phyloP scores from a whole-genome alignment of 2,888 invertebrate genomes.

The Spialia ferax region DNA sequence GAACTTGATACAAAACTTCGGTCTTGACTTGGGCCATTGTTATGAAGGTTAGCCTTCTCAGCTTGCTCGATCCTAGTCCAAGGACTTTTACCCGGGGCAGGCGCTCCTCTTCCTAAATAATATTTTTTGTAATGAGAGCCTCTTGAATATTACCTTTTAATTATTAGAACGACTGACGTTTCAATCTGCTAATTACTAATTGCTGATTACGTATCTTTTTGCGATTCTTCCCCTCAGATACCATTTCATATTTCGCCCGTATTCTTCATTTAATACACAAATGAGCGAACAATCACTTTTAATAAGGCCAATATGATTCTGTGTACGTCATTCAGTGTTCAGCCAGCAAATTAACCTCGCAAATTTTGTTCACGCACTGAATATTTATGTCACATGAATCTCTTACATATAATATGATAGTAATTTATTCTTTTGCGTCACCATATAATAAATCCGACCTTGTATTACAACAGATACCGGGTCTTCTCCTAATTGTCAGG shows the following conservation, averaged over 20 bases:
- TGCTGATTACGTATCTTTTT: too few species aligned
- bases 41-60: too few species aligned
- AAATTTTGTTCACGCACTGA: conserved; percentile 27
- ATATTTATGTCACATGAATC: conserved; percentile 3
- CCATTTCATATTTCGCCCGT: conserved; percentile 1
- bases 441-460: too few species aligned
- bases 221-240: too few species aligned
- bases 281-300: conserved; percentile 24
- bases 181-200: too few species aligned
- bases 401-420: neutral
- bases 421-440: too few species aligned
- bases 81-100: too few species aligned
- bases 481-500: too few species aligned
- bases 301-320: conserved; percentile 35
- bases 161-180: neutral
- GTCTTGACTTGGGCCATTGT: too few species aligned
- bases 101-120: neutral
- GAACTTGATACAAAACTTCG: too few species aligned
- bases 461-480: too few species aligned
- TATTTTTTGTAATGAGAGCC: neutral
- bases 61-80: too few species aligned
- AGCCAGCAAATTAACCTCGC: conserved; percentile 10
- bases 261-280: neutral
- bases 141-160: neutral
- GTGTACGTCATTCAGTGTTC: conserved; percentile 31